Base-by-base conservation (phyloP, 2,888 invertebrate species). In the Eristalis intricaria region DNA sequence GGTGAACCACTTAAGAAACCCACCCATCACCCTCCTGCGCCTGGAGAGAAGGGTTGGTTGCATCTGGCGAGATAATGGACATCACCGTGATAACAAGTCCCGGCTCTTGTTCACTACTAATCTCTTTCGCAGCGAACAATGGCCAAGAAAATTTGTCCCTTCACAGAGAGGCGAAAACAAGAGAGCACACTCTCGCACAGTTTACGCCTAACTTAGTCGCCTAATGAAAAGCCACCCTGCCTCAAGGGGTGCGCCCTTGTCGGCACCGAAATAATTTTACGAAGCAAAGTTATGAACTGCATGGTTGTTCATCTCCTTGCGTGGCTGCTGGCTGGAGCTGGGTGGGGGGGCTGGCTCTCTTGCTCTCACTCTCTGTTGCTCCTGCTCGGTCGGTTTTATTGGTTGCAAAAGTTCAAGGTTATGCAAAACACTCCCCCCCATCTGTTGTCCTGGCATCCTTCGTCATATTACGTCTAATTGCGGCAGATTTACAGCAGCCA, bases 381-480 rank as follows among this genome's bases (percentile, higher is more conserved):
- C 23, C n/a, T 68, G 2, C 29, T 69, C 75, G 50, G 50, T n/a
- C 50, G 50, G 70, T 84, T 85, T 70, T 61, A 60, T 65, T 56
- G 70, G 69, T 69, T 50, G 70, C 56, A 76, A 87, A 87, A 87
- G 87, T 87, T 87, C 87, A 87, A 87, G 87, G 87, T 80, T 84
- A 84, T 80, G 71, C 60, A 78, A 74, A 81, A 60, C 32, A 69
- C 35, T 8, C 56, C 65, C 64, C 70, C 74, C 29, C 13, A 10
- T 32, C 32, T 32, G 32, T 8, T 32, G 32, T 32, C 8, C 8
- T 43, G 66, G 74, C 61, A 43, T 71, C 26, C 75, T 84, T 71
- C 87, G 26, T 81, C 73, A 65, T 43, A 84, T 84, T 73, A 83
- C 79, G 69, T 87, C 79, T 87, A 87, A 87, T 84, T 87, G 87